Conservation (phyloP, 2,888 invertebrate species). For the Amblyjoppa fuscipennis region DNA sequence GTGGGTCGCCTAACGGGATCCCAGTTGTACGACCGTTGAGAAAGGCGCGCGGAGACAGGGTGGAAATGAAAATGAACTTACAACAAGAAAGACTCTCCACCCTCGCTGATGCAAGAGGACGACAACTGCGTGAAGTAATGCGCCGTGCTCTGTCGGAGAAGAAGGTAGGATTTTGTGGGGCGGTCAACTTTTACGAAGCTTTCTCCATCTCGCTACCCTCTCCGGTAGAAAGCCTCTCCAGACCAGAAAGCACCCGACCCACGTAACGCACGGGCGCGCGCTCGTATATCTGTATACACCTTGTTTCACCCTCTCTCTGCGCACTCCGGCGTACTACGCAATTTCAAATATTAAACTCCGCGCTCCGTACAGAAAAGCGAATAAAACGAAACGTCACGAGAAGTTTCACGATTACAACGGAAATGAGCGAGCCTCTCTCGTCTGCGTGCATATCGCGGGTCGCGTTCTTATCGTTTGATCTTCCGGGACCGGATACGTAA, state of each 20-base stretch:
- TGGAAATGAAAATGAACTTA: constrained; percentile 64
- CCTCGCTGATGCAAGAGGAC: neutral
- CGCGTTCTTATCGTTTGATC: neutral
- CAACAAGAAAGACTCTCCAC: constrained; percentile 16
- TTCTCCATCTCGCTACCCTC: constrained; percentile 4
- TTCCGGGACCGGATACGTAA: neutral
- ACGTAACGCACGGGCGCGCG: neutral
- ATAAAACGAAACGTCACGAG: constrained; percentile 16
- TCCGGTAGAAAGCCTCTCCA: constrained; percentile 28
- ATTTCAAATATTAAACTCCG: constrained; percentile 51
- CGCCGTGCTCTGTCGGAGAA: neutral
- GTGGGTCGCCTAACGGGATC: constrained; percentile 52
- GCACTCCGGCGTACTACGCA: constrained; percentile 20
- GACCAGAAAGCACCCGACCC: constrained; percentile 7
- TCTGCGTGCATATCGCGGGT: neutral
- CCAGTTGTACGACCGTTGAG: constrained; percentile 33
- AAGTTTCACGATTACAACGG: neutral
- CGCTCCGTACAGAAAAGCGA: neutral
- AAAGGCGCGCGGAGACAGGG: constrained; percentile 12
- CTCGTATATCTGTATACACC: neutral
- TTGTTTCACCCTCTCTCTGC: constrained; percentile 12
- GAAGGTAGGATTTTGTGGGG: constrained; percentile 15
- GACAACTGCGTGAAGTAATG: neutral
- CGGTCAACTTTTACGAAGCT: constrained; percentile 43
- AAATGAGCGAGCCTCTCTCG: constrained; percentile 7